Conservation (phyloP, 2,888 invertebrate species). For the Habroteleia sp. region DNA sequence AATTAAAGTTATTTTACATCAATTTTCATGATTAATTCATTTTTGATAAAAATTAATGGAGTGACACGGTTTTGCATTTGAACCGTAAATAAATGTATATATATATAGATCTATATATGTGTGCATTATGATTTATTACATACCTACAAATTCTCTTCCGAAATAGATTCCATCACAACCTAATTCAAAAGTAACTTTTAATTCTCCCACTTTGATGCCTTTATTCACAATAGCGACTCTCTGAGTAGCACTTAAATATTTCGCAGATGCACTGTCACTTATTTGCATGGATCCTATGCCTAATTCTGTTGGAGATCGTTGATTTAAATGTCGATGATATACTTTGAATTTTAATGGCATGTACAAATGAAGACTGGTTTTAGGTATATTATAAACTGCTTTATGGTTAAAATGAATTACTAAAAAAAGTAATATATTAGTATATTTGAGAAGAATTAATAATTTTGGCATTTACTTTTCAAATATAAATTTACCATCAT, state of each 20-base stretch:
- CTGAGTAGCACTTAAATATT: conserved; percentile 78
- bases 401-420: conserved; percentile 81
- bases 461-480: too few species aligned
- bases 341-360: conserved; percentile 78
- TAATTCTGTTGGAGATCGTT: conserved; percentile 79
- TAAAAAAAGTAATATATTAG: too few species aligned
- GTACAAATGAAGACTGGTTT: conserved; percentile 74
- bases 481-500: conserved; percentile 74
- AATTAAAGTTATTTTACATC: too few species aligned
- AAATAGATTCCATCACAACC: conserved; percentile 82
- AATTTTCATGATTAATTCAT: too few species aligned
- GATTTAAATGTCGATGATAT: conserved; percentile 80
- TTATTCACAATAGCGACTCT: conserved; percentile 79
- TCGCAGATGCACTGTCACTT: conserved; percentile 74
- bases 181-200: conserved; percentile 81
- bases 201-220: conserved; percentile 80
- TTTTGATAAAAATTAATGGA: too few species aligned
- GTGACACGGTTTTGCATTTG: too few species aligned
- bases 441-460: too few species aligned
- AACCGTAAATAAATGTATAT: too few species aligned
- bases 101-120: too few species aligned
- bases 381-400: conserved; percentile 79
- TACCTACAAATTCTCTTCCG: conserved; percentile 82
- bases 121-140: conserved; percentile 2
- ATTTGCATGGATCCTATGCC: conserved; percentile 81